phyloP scores from a whole-genome alignment of 2,888 invertebrate genomes.

The Cantharis nigra region DNA sequence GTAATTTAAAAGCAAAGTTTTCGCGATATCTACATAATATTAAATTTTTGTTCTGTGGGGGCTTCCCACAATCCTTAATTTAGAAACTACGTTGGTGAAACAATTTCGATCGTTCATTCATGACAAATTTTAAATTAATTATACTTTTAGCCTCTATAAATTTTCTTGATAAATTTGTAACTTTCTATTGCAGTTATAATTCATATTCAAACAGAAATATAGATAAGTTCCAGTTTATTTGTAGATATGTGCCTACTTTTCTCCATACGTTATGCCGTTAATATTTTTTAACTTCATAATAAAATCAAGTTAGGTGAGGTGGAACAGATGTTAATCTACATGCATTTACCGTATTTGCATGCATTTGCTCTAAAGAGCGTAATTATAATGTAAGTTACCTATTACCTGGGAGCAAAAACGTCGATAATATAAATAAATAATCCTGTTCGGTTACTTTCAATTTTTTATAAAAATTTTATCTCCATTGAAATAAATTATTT shows the following conservation, averaged over 20 bases:
- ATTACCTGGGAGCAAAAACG: conserved; percentile 10
- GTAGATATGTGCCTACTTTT: not conserved
- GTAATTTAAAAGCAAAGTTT: too few relatives aligned
- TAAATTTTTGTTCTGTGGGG: not conserved
- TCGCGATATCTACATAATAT: too few relatives aligned
- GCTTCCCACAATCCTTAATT: not conserved
- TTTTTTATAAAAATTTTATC: not conserved
- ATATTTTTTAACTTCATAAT: not conserved
- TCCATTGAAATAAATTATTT: not conserved
- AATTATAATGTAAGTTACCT: conserved; percentile 5
- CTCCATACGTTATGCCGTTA: conserved; percentile 5
- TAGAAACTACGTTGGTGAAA: not conserved
- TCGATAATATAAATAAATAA: not conserved
- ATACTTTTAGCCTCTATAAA: not conserved
- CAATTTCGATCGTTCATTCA: not conserved
- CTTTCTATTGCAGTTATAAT: not conserved
- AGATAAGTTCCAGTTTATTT: not conserved
- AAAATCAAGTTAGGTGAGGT: not conserved
- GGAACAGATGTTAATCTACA: conserved; percentile 9
- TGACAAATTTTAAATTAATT: not conserved
- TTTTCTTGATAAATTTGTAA: not conserved
- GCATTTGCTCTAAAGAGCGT: conserved; percentile 6
- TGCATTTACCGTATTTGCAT: conserved; percentile 8
- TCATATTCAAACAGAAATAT: not conserved
- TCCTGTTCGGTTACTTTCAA: not conserved